Conservation (phyloP, 2,888 invertebrate species). For the Marasmarcha lunaedactyla region DNA sequence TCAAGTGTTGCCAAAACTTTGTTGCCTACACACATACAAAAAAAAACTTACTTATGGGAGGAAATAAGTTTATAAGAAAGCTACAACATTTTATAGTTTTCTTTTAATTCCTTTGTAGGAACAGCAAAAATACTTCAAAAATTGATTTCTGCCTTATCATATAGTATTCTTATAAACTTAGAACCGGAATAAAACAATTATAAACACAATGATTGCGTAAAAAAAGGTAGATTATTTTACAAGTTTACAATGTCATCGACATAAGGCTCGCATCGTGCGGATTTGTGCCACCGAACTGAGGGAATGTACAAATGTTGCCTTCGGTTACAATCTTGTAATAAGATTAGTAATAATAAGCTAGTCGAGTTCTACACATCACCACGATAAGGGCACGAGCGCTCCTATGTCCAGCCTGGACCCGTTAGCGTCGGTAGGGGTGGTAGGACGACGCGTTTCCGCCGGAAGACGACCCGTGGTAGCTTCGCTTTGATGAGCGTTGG, state of each 20-base stretch:
- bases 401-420: slow-evolving; percentile 20
- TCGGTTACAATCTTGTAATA: no score
- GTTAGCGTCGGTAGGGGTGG: slow-evolving; percentile 62
- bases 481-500: slow-evolving; percentile 55
- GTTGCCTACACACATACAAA: slow-evolving; percentile 34
- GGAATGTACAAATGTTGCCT: slow-evolving; percentile 11
- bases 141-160: slow-evolving; percentile 6
- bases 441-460: slow-evolving; percentile 50
- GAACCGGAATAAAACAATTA: slow-evolving; percentile 34
- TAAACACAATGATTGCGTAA: slow-evolving; percentile 62
- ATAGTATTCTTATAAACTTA: slow-evolving; percentile 31
- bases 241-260: slow-evolving; percentile 32
- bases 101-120: background rate
- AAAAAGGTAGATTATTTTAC: slow-evolving; percentile 45
- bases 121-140: no score
- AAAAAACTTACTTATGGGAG: slow-evolving; percentile 41
- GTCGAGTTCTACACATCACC: no score
- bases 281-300: slow-evolving; percentile 15
- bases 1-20: no score
- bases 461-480: slow-evolving; percentile 45
- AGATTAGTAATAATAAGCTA: no score
- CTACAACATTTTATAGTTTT: slow-evolving; percentile 6
- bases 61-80: slow-evolving; percentile 35
- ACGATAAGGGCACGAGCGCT: slow-evolving; percentile 11
- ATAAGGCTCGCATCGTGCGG: slow-evolving; percentile 9